Percentiles rank a stretch among this genome's conserved stretches.
phyloP scores from a whole-genome alignment of 2,888 invertebrate genomes.

The Lycophotia porphyrea region DNA sequence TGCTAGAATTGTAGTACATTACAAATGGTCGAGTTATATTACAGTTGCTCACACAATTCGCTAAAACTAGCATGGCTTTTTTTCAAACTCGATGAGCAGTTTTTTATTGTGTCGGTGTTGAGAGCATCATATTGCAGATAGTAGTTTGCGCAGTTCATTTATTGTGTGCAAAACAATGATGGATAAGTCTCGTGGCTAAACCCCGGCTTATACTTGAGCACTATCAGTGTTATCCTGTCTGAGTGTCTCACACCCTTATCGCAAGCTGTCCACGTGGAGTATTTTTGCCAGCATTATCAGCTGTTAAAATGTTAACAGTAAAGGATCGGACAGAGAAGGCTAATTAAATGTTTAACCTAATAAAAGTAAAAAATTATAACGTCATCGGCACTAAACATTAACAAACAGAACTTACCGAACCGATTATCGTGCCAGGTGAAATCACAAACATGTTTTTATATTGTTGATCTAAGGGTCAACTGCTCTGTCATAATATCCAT shows the following conservation, averaged over 20 bases:
- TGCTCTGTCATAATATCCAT: slow-evolving; percentile 24
- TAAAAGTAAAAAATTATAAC: neutral
- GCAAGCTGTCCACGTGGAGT: slow-evolving; percentile 36
- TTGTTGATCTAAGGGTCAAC: slow-evolving; percentile 8
- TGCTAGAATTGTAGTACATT: no score
- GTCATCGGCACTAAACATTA: slow-evolving; percentile 15
- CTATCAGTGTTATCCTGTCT: slow-evolving; percentile 50
- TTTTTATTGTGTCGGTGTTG: slow-evolving; percentile 26
- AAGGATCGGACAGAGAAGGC: neutral
- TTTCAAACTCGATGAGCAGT: slow-evolving; percentile 1
- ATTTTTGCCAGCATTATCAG: slow-evolving; percentile 38
- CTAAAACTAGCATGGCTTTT: no score
- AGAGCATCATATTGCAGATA: slow-evolving; percentile 18
- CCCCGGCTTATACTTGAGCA: slow-evolving; percentile 39
- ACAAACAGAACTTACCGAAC: slow-evolving; percentile 9
- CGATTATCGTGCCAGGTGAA: slow-evolving; percentile 19
- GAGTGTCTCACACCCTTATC: slow-evolving; percentile 50
- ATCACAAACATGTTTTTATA: slow-evolving; percentile 28
- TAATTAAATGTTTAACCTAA: slow-evolving; percentile 13
- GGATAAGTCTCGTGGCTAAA: slow-evolving; percentile 27
- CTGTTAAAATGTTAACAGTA: slow-evolving; percentile 26
- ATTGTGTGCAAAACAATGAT: slow-evolving; percentile 30
- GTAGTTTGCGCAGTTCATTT: slow-evolving; percentile 28
- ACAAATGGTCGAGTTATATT: no score
- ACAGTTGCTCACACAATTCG: no score